Evolutionary conservation across 2,888 invertebrate genomes (phyloP), one percentile per base, ranked within the genome.

Genomic region (Adelphocoris suturalis): DNA sequence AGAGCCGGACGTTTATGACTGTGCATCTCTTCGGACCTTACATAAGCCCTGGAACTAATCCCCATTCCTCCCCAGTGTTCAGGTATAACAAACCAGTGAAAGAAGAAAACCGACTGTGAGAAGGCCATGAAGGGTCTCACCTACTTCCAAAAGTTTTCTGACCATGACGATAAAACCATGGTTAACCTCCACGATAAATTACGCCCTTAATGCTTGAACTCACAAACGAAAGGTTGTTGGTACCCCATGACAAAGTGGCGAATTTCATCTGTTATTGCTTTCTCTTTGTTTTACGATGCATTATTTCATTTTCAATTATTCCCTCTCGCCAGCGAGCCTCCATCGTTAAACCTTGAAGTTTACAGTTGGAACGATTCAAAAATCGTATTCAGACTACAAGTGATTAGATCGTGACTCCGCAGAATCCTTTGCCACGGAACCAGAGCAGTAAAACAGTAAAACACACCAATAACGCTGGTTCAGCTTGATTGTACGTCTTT

Each of bases 1-100:
- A 11, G 23, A 68, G 68, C 68, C 27, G 82, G 82, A 82, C 48
- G 16, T 82, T 82, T 82, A 82, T 82, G 82, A 82, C 82, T 82
- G 48, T 52, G 82, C 82, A 82, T 82, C 82, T 82, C 82, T 78
- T 46, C 78, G 82, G 52, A 46, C 82, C 82, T 82, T 82, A 52
- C 52, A 82, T 82, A 82, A 82, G 48, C 19, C 14, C 52, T 82
- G 82, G 82, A 82, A 82, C 82, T 82, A 82, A 82, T 82, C 82
- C 52, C 81, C 23, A 47, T 61, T 61, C 28, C 75, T 75, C n/a
- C 75, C 23, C 16, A 37, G 46, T 37, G 47, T 0, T 47, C 47
- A 82, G 82, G 82, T 82, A 52, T 82, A 82, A 13, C 82, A n/a
- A 52, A 82, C 47, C 48, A 16, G 82, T 13, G 55, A 82, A 23